These are phyloP conservation scores for Drosophila miranda DNA, from an alignment of 1,140 invertebrate genomes.

Conservation along the genomic window DNA sequence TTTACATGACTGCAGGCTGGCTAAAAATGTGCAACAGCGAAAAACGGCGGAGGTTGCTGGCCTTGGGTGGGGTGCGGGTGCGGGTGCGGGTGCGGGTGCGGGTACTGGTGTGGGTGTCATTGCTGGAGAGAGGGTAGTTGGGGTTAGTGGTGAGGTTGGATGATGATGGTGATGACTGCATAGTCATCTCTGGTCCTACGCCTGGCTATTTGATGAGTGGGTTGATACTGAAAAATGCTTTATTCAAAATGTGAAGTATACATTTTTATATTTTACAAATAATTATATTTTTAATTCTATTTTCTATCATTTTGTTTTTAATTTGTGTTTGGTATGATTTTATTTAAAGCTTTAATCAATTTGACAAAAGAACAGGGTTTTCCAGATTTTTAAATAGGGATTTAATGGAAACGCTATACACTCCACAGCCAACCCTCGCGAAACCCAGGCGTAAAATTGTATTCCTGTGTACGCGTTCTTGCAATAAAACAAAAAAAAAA, in stretches of 20 bases:
- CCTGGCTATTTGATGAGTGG: conserved; percentile 57
- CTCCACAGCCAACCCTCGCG: conserved; percentile 4
- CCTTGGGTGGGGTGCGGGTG: neutral
- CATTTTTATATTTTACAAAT: conserved; percentile 1
- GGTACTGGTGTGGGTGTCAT: neutral
- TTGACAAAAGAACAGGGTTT: too few relatives aligned
- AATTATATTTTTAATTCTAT: too few relatives aligned
- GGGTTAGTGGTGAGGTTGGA: conserved; percentile 38
- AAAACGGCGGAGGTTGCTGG: conserved; percentile 12
- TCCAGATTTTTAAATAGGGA: too few relatives aligned
- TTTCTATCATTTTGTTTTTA: too few relatives aligned
- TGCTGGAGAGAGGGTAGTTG: neutral
- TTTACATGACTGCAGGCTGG: conserved; percentile 77
- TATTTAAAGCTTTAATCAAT: too few relatives aligned
- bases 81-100: too few relatives aligned
- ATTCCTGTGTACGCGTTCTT: conserved; percentile 54
- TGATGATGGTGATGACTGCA: conserved; percentile 55
- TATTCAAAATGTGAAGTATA: neutral
- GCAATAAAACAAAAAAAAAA: conserved; percentile 63
- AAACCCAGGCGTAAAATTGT: conserved; percentile 61
- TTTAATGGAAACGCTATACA: conserved; percentile 20
- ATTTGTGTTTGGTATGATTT: too few relatives aligned
- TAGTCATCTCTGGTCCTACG: conserved; percentile 50
- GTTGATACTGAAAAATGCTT: conserved; percentile 16
- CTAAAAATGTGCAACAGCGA: conserved; percentile 76